A percentile compares a stretch with the other conserved stretches of the same genome.
Evolutionary conservation across 1,140 invertebrate species (phyloP).

Genomic region (Prorops nasuta): DNA sequence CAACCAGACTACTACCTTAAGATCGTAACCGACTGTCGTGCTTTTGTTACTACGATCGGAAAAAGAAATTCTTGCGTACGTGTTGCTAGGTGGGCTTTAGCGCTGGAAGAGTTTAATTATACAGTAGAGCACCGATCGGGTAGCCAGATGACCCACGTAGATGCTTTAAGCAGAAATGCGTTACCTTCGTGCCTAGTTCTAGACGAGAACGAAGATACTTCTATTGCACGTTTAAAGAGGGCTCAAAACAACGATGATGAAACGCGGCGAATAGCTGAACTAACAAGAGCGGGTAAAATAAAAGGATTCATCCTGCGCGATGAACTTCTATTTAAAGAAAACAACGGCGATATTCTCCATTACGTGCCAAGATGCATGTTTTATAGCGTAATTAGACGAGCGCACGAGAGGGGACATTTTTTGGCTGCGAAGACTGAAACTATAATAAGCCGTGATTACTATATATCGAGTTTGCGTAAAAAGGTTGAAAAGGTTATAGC

Average conservation of each 20-base stretch:
- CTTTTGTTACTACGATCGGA: not conserved
- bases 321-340: not conserved
- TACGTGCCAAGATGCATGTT: not conserved
- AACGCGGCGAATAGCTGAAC: not conserved
- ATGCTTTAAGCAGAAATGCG: not conserved
- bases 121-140: not conserved
- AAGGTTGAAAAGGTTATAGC: too few species aligned
- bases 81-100: not conserved
- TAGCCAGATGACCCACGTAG: not conserved
- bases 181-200: not conserved
- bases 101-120: not conserved
- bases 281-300: not conserved
- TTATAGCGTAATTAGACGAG: not conserved
- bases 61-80: not conserved
- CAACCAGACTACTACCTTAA: too few species aligned
- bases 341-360: not conserved
- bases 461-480: too few species aligned
- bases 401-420: not conserved
- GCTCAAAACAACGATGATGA: not conserved
- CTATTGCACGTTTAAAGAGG: not conserved
- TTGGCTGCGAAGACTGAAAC: too few species aligned
- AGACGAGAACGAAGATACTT: not conserved
- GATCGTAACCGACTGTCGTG: too few species aligned
- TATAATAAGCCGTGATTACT: too few species aligned
- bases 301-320: not conserved